Conservation (phyloP, 1,140 invertebrate species). For the Augochlora pura region DNA sequence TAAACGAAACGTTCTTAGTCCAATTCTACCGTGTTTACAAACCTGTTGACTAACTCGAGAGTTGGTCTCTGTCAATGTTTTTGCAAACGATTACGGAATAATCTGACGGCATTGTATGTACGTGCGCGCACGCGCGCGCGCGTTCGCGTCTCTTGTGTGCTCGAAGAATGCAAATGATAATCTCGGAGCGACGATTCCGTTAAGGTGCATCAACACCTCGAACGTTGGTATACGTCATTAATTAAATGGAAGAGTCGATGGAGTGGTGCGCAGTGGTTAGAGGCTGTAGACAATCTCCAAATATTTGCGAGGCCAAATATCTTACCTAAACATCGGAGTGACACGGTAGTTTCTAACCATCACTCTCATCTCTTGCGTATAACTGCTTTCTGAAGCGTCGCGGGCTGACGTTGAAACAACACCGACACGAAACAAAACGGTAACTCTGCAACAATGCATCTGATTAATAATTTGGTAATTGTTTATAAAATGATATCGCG, state of each 20-base stretch:
- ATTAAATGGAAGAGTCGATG: slow-evolving; percentile 78
- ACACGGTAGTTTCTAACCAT: slow-evolving; percentile 68
- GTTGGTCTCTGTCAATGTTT: neutral
- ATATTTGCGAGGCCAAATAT: slow-evolving; percentile 81
- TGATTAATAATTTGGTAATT: too few relatives aligned
- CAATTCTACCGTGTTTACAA: neutral
- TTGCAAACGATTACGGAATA: slow-evolving; percentile 3
- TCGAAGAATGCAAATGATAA: slow-evolving; percentile 23
- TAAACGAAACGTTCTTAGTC: neutral
- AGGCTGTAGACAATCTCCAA: slow-evolving; percentile 80
- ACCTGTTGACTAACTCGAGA: neutral
- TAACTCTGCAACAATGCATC: neutral
- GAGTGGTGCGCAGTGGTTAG: slow-evolving; percentile 72
- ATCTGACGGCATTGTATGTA: neutral
- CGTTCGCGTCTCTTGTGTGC: neutral
- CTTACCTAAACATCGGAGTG: slow-evolving; percentile 79
- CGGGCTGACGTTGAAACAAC: slow-evolving; percentile 1
- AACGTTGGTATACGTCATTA: slow-evolving; percentile 70
- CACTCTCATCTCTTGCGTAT: slow-evolving; percentile 40
- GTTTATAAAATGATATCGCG: too few relatives aligned
- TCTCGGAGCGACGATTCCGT: slow-evolving; percentile 44
- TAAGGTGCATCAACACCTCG: slow-evolving; percentile 56
- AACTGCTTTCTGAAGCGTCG: slow-evolving; percentile 47
- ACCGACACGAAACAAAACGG: neutral
- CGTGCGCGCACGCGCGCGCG: neutral